These are phyloP conservation scores for Trisateles emortualis DNA, from an alignment of 2,888 invertebrate genomes.

Conservation along the genomic window DNA sequence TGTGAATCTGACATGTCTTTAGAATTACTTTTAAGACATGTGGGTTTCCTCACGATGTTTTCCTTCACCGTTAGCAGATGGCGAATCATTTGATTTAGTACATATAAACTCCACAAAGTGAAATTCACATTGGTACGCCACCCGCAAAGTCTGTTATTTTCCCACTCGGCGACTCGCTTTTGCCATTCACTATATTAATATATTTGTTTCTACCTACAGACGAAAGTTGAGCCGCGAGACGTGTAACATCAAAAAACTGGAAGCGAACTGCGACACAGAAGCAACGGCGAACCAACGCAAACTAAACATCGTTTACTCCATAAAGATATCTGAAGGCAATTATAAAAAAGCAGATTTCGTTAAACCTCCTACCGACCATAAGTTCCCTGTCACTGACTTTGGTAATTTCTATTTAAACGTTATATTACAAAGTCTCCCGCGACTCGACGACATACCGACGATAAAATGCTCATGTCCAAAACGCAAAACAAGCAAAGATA, in stretches of 20 bases:
- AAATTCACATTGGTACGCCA: too few species aligned
- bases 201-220: conserved; percentile 51
- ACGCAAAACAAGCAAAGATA: conserved; percentile 71
- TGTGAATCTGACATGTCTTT: too few species aligned
- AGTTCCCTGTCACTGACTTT: conserved; percentile 90
- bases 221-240: conserved; percentile 81
- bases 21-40: too few species aligned
- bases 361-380: conserved; percentile 88
- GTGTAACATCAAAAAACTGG: conserved; percentile 82
- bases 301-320: conserved; percentile 89
- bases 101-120: too few species aligned
- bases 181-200: too few species aligned
- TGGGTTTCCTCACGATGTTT: too few species aligned
- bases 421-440: conserved; percentile 90
- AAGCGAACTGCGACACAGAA: conserved; percentile 75
- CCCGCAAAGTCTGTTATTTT: too few species aligned
- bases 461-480: conserved; percentile 80
- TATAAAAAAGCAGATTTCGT: conserved; percentile 84
- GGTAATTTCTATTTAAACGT: conserved; percentile 88
- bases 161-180: too few species aligned
- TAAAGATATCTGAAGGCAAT: conserved; percentile 89
- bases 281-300: conserved; percentile 62
- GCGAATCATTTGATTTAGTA: too few species aligned
- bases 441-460: conserved; percentile 90
- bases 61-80: too few species aligned